Evolutionary conservation across 2,888 invertebrate species (phyloP).

Genomic region (Agriotes lineatus): DNA sequence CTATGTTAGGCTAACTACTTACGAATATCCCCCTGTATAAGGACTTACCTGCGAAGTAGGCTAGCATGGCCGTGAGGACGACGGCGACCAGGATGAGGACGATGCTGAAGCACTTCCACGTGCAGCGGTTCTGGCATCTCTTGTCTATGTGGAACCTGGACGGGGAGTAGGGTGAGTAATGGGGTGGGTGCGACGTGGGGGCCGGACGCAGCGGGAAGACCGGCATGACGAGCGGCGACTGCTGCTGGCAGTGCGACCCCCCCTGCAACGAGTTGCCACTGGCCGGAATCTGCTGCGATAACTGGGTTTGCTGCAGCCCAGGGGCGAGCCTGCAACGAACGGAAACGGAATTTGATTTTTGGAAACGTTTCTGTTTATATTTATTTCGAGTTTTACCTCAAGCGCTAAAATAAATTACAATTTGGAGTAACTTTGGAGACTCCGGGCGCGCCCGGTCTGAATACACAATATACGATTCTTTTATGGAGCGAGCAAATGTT

Average conservation of each 20-base stretch:
- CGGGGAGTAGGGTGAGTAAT: slow-evolving; percentile 91
- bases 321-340: slow-evolving; percentile 68
- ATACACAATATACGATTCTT: slow-evolving; percentile 26
- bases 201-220: slow-evolving; percentile 84
- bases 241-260: slow-evolving; percentile 74
- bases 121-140: slow-evolving; percentile 92
- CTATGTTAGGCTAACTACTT: too few relatives aligned
- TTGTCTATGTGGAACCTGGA: slow-evolving; percentile 96
- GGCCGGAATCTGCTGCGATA: slow-evolving; percentile 70
- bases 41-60: slow-evolving; percentile 94
- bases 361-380: slow-evolving; percentile 43
- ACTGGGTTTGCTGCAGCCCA: slow-evolving; percentile 68
- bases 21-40: not conserved
- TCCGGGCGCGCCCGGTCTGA: slow-evolving; percentile 18
- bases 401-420: slow-evolving; percentile 41
- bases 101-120: slow-evolving; percentile 97
- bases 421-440: slow-evolving; percentile 33
- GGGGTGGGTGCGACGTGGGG: slow-evolving; percentile 76
- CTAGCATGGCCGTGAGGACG: slow-evolving; percentile 91
- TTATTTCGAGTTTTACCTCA: slow-evolving; percentile 37
- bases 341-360: slow-evolving; percentile 43
- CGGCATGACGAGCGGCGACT: slow-evolving; percentile 88
- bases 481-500: slow-evolving; percentile 34
- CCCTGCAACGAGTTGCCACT: slow-evolving; percentile 76
- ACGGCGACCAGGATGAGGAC: slow-evolving; percentile 92